Evolutionary conservation across 2,888 invertebrate species (phyloP).

Genomic region (Mesorhabditis sp.): DNA sequence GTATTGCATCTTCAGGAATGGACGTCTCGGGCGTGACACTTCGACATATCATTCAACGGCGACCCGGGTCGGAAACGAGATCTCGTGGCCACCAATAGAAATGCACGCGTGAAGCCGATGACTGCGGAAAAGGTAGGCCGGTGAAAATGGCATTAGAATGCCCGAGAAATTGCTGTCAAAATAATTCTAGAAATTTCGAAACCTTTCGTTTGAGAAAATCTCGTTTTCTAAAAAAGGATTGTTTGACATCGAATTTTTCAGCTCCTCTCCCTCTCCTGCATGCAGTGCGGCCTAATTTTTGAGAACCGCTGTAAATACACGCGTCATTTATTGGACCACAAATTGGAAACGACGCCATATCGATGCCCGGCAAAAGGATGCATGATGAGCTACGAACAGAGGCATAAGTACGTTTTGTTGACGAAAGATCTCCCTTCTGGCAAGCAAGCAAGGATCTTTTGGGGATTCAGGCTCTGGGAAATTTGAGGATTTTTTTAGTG

Average conservation of each 20-base stretch:
- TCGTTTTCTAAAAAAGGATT: neutral
- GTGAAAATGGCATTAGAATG: too few species aligned
- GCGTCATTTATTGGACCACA: neutral
- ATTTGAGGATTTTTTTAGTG: too few species aligned
- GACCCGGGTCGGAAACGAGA: conserved; percentile 2
- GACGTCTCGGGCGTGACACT: too few species aligned
- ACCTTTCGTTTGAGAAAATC: too few species aligned
- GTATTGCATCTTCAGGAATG: too few species aligned
- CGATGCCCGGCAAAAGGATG: neutral
- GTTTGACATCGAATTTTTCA: neutral
- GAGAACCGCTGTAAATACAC: neutral
- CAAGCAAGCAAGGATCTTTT: neutral
- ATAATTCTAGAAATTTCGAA: too few species aligned
- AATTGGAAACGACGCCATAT: neutral
- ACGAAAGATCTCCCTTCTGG: neutral
- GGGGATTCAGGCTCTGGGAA: too few species aligned
- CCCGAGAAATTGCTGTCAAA: too few species aligned
- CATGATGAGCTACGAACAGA: neutral
- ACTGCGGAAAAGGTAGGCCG: neutral
- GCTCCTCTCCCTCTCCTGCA: neutral
- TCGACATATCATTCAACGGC: neutral
- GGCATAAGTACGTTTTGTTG: conserved; percentile 1
- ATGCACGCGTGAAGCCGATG: neutral
- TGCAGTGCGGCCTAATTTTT: neutral
- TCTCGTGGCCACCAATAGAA: neutral